A percentile compares a stretch with the other conserved stretches of the same genome.
Evolutionary conservation across 2,797 vertebrate species (phyloP).

Genomic region (Selene dorsalis): DNA sequence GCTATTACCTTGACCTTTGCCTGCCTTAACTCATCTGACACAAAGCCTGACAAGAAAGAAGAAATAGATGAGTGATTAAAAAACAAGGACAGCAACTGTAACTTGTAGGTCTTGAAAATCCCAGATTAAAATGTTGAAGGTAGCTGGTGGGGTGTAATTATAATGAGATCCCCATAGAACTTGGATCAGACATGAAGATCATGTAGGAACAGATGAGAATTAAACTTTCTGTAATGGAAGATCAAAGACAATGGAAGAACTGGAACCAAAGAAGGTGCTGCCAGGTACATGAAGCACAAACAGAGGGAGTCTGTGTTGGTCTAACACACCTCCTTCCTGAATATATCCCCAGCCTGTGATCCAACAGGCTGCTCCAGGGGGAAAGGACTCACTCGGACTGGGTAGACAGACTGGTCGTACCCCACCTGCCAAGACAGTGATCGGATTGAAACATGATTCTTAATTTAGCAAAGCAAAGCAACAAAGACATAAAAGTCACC

Average conservation of each 20-base stretch:
- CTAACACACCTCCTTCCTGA: constrained; percentile 77
- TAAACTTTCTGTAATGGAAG: neutral
- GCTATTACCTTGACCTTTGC: constrained; percentile 81
- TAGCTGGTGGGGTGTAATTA: neutral
- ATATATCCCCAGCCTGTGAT: constrained; percentile 86
- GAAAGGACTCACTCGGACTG: constrained; percentile 70
- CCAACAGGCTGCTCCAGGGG: constrained; percentile 80
- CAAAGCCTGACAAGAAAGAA: constrained; percentile 57
- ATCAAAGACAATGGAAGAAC: neutral
- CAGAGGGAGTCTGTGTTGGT: neutral
- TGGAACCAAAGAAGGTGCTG: too few species aligned
- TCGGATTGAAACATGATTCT: constrained; percentile 1
- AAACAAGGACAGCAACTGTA: neutral
- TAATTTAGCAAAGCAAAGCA: neutral
- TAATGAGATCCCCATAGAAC: neutral
- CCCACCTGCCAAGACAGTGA: constrained; percentile 65
- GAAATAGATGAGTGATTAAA: neutral
- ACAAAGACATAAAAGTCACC: constrained; percentile 28
- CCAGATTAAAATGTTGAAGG: neutral
- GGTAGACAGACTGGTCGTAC: constrained; percentile 86
- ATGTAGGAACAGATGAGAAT: neutral
- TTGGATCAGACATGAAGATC: neutral
- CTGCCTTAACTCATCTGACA: constrained; percentile 78
- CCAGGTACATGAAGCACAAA: neutral
- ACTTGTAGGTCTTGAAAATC: neutral